Percentiles rank a stretch among this genome's conserved stretches.
phyloP scores from a whole-genome alignment of 37 sponge, comb jelly and placozoan genomes.

The Eunapius fragilis region DNA sequence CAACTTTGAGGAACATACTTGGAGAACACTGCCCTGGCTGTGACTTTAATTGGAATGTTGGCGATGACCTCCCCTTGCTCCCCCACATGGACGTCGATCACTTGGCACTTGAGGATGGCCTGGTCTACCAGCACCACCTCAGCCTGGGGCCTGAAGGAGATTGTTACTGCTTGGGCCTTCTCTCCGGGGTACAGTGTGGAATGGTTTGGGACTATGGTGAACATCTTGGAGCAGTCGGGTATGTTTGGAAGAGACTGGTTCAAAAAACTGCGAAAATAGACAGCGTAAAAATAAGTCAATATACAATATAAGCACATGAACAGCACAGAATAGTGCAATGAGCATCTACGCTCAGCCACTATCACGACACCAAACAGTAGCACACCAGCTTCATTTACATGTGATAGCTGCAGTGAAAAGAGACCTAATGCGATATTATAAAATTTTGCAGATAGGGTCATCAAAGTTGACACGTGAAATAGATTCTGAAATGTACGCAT shows the following conservation, averaged over 20 bases:
- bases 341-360: no score
- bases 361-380: no score
- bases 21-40: constrained; percentile 90
- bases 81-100: constrained; percentile 87
- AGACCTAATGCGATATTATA: no score
- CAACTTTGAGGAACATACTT: constrained; percentile 33
- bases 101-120: constrained; percentile 88
- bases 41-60: constrained; percentile 87
- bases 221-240: constrained; percentile 55
- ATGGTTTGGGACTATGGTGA: constrained; percentile 74
- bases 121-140: constrained; percentile 86
- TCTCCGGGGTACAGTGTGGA: constrained; percentile 85
- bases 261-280: constrained; percentile 3
- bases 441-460: no score
- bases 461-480: no score
- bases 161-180: constrained; percentile 76
- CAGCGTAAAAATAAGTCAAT: no score
- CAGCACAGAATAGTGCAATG: no score
- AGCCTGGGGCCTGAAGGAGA: constrained; percentile 74
- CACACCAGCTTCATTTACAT: no score
- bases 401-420: no score
- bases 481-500: no score
- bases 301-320: background rate
- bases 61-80: constrained; percentile 95
- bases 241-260: constrained; percentile 11